Conservation (phyloP, 2,797 vertebrate species). For the Helicolenus hilgendorfi region DNA sequence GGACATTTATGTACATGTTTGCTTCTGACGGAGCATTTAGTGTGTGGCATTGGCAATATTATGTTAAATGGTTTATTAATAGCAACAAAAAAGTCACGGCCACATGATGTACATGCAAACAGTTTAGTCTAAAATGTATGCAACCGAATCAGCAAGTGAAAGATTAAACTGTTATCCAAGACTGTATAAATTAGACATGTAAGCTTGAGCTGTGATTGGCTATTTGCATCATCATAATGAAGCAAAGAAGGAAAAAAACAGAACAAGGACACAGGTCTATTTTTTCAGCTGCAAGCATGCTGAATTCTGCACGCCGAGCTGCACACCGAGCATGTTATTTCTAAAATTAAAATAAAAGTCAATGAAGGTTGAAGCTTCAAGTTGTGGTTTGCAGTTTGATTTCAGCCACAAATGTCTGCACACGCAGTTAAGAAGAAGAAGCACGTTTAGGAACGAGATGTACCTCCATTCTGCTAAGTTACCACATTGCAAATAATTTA, state of each 20-base stretch:
- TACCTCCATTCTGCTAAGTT: slow-evolving; percentile 9
- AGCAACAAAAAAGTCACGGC: background rate
- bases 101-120: background rate
- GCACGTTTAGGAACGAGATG: background rate
- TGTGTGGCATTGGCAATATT: background rate
- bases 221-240: background rate
- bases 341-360: slow-evolving; percentile 15
- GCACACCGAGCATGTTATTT: background rate
- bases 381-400: background rate
- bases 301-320: background rate
- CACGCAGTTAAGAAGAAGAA: background rate
- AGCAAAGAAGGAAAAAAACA: background rate
- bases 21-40: background rate
- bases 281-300: background rate
- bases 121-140: background rate
- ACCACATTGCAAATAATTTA: slow-evolving; percentile 1
- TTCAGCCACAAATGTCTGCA: slow-evolving; percentile 8
- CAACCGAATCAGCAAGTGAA: background rate
- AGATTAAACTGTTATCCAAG: background rate
- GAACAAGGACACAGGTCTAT: background rate
- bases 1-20: background rate
- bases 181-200: background rate
- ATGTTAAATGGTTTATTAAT: background rate
- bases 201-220: background rate
- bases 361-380: background rate